These are phyloP conservation scores for Alfaro cultratus DNA, from an alignment of 2,797 vertebrate species.

Conservation along the genomic window DNA sequence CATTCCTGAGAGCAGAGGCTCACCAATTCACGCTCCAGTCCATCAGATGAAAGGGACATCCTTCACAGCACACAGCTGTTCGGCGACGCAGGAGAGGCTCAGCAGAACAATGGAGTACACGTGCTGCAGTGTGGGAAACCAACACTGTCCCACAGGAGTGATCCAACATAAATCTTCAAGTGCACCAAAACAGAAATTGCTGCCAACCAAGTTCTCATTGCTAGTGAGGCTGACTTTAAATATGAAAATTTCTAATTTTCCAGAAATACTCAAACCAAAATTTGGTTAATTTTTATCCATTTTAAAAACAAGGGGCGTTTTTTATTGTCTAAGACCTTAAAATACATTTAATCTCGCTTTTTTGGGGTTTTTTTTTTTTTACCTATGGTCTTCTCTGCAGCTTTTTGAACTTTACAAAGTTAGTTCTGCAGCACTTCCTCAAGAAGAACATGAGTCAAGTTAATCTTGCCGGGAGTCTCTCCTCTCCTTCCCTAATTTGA, in stretches of 20 bases:
- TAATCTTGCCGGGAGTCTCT: not conserved
- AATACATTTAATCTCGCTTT: not conserved
- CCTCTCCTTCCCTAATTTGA: not conserved
- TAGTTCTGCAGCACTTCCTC: not conserved
- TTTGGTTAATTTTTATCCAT: not conserved
- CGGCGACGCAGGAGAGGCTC: slow-evolving; percentile 25
- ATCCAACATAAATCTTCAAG: not conserved
- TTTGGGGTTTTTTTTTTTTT: not conserved
- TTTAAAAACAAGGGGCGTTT: not conserved
- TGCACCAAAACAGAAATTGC: not conserved
- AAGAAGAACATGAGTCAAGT: not conserved
- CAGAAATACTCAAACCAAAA: not conserved
- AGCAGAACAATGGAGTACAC: not conserved
- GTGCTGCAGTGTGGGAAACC: slow-evolving; percentile 41
- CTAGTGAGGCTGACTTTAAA: not conserved
- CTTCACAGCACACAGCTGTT: slow-evolving; percentile 54
- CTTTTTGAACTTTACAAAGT: not conserved
- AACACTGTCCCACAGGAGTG: not conserved
- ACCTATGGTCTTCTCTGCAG: not conserved
- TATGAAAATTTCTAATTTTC: not conserved
- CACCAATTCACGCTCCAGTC: slow-evolving; percentile 59
- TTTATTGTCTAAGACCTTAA: not conserved
- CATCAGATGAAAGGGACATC: slow-evolving; percentile 57
- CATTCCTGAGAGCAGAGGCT: slow-evolving; percentile 63
- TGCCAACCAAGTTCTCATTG: not conserved